phyloP scores from a whole-genome alignment of 2,113 vertebrate species.

The Sporophila hypoxantha region DNA sequence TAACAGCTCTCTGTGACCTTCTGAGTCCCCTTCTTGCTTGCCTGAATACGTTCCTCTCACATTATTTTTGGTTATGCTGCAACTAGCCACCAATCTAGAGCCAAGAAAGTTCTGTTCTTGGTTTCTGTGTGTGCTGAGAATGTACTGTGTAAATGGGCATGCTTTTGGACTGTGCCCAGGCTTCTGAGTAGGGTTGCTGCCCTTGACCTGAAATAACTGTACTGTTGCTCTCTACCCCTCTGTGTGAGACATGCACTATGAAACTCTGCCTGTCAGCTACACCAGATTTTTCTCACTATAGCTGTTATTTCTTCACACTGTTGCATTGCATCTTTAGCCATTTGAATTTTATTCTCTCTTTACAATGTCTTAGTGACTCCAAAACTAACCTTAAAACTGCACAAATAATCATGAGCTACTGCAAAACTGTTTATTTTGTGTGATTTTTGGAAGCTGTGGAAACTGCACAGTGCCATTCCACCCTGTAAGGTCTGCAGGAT shows the following conservation, averaged over 20 bases:
- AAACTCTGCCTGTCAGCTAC: not conserved
- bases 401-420: not conserved
- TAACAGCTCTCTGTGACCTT: slow-evolving; percentile 4
- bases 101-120: not conserved
- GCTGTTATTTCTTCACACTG: not conserved
- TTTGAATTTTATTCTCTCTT: not conserved
- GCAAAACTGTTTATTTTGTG: not conserved
- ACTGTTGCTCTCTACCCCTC: not conserved
- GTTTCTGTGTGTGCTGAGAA: not conserved
- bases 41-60: not conserved
- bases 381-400: not conserved
- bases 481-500: not conserved
- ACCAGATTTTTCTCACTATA: not conserved
- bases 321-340: not conserved
- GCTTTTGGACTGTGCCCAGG: slow-evolving; percentile 2
- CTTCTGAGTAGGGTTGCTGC: not conserved
- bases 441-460: not conserved
- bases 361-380: not conserved
- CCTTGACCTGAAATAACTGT: slow-evolving; percentile 27
- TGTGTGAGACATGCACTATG: not conserved
- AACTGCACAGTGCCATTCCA: not conserved
- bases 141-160: not conserved
- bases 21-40: not conserved
- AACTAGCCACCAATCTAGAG: not conserved
- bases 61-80: slow-evolving; percentile 31